Percentiles rank a stretch among this genome's conserved stretches.
These are phyloP conservation scores for Morone saxatilis DNA, from an alignment of 2,113 vertebrate genomes.

Conservation along the genomic window DNA sequence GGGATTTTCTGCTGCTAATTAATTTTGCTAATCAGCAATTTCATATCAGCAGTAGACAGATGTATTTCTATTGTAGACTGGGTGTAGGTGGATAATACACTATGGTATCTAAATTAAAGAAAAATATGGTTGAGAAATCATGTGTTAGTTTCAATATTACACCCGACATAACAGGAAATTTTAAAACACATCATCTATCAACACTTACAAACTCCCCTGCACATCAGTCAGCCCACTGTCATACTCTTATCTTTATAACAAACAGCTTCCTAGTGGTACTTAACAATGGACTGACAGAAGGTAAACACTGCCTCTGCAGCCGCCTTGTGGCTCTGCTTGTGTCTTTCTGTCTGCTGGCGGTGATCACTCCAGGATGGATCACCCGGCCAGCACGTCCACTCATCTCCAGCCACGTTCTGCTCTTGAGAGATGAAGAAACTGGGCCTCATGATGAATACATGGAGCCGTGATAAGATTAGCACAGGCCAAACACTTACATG, in stretches of 20 bases:
- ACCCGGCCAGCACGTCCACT: slow-evolving; percentile 41
- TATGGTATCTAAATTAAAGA: neutral
- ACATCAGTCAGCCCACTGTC: slow-evolving; percentile 39
- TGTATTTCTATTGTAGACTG: neutral
- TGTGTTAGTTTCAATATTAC: neutral
- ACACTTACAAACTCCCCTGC: slow-evolving; percentile 7
- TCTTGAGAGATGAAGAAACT: slow-evolving; percentile 56
- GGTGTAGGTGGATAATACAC: neutral
- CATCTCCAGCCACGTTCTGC: slow-evolving; percentile 47
- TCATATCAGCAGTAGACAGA: neutral
- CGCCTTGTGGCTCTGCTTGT: slow-evolving; percentile 23
- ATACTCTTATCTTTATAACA: slow-evolving; percentile 70
- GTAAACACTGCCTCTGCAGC: slow-evolving; percentile 63
- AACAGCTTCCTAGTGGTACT: slow-evolving; percentile 63
- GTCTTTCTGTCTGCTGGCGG: slow-evolving; percentile 39
- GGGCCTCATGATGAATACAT: slow-evolving; percentile 74
- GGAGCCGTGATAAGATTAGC: slow-evolving; percentile 76
- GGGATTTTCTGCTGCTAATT: neutral
- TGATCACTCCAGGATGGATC: slow-evolving; percentile 65
- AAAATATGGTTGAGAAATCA: slow-evolving; percentile 18
- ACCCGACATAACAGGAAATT: neutral
- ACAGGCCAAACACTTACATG: slow-evolving; percentile 50
- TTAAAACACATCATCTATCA: slow-evolving; percentile 25
- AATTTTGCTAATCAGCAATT: neutral
- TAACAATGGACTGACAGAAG: slow-evolving; percentile 48